phyloP scores from a whole-genome alignment of 2,113 vertebrate species.

The Pimephales promelas region DNA sequence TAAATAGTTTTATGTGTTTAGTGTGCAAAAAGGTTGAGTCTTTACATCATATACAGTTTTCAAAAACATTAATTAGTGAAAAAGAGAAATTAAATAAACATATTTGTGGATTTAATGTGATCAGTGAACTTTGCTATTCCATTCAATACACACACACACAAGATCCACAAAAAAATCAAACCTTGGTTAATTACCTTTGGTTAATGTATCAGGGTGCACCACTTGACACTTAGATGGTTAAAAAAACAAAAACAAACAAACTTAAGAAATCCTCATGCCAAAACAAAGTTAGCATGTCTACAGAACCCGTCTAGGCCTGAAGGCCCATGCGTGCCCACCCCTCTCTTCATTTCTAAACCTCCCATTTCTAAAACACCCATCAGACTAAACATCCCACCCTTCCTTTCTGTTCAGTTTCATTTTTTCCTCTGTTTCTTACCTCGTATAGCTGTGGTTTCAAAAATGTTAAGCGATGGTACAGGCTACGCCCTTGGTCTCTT shows the following conservation, averaged over 20 bases:
- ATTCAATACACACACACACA: not conserved
- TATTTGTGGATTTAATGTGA: not conserved
- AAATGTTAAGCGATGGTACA: constrained; percentile 12
- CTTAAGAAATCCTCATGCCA: not conserved
- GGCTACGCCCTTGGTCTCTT: constrained; percentile 54
- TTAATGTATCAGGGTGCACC: not conserved
- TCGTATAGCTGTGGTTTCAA: constrained; percentile 42
- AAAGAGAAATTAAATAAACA: not conserved
- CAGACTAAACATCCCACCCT: constrained; percentile 4
- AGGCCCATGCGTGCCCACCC: not conserved
- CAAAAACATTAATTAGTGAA: not conserved
- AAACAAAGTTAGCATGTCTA: not conserved
- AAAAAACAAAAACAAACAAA: not conserved
- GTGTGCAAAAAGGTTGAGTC: not conserved
- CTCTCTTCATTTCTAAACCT: not conserved
- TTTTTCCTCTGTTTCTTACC: constrained; percentile 49
- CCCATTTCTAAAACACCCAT: not conserved
- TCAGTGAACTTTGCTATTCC: not conserved
- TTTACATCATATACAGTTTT: not conserved
- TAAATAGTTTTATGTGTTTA: not conserved
- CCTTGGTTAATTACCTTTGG: no score
- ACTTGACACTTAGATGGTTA: not conserved
- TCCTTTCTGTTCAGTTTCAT: not conserved
- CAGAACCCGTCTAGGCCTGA: not conserved
- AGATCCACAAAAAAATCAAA: no score